A percentile compares a stretch with the other conserved stretches of the same genome.
Evolutionary conservation across 2,113 vertebrate species (phyloP).

Genomic region (Heterotis niloticus): DNA sequence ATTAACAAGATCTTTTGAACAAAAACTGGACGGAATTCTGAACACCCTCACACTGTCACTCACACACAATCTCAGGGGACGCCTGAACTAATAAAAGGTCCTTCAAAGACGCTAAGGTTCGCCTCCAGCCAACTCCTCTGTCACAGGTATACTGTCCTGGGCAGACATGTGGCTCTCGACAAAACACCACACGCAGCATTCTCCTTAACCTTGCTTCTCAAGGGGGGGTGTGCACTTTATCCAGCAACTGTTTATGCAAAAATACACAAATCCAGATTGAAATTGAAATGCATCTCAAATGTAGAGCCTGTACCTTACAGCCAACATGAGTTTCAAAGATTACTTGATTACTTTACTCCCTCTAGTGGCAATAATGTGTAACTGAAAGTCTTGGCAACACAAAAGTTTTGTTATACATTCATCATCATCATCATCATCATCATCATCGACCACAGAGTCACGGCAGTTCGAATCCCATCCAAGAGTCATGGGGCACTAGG

Average conservation of each 20-base stretch:
- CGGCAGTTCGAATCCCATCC: too few relatives aligned
- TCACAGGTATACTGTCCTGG: not conserved
- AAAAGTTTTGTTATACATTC: too few relatives aligned
- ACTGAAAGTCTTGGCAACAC: not conserved
- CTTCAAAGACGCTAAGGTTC: not conserved
- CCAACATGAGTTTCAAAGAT: not conserved
- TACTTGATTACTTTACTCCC: constrained; percentile 19
- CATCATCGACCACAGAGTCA: too few relatives aligned
- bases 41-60: not conserved
- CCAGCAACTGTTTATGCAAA: not conserved
- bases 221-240: not conserved
- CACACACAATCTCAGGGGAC: not conserved
- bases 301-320: not conserved
- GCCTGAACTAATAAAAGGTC: not conserved
- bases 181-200: not conserved
- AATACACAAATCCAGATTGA: not conserved
- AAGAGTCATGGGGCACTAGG: too few relatives aligned
- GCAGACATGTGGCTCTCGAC: not conserved
- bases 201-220: not conserved
- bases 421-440: too few relatives aligned
- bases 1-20: too few relatives aligned
- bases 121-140: not conserved
- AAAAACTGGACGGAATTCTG: too few relatives aligned
- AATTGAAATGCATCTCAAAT: not conserved
- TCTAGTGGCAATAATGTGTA: constrained; percentile 20